phyloP scores from a whole-genome alignment of 1,140 invertebrate species.

The Brachionus asplanchnoidis region DNA sequence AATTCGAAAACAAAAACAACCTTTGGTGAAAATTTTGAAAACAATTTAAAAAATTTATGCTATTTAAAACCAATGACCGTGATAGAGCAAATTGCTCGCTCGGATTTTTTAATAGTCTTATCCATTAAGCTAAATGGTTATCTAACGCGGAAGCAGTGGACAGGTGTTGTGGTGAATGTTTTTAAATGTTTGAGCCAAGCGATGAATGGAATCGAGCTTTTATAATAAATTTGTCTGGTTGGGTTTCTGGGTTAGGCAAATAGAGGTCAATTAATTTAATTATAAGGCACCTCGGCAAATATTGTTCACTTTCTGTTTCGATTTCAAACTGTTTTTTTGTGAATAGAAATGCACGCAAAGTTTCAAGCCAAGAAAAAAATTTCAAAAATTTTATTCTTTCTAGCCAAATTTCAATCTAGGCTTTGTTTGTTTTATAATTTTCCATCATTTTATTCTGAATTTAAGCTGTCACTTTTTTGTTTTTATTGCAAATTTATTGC shows the following conservation, averaged over 20 bases:
- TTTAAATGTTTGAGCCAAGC: neutral
- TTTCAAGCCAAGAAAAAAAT: neutral
- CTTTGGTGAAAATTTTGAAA: neutral
- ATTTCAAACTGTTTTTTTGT: neutral
- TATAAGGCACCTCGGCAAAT: neutral
- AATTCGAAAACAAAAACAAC: neutral
- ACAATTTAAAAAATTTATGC: neutral
- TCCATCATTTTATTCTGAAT: neutral
- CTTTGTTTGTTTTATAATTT: neutral
- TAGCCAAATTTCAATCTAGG: neutral
- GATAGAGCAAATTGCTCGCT: neutral
- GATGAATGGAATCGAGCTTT: neutral
- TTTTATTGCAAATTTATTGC: neutral
- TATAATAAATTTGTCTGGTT: neutral
- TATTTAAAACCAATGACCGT: neutral
- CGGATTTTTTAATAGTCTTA: neutral
- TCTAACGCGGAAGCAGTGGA: neutral
- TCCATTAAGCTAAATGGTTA: neutral
- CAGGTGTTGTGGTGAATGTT: neutral
- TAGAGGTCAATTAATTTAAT: constrained; percentile 4
- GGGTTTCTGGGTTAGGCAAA: neutral
- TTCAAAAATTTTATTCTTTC: neutral
- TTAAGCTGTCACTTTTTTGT: neutral
- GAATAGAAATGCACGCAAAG: neutral
- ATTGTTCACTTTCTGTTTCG: neutral